These are phyloP conservation scores for Callithrix jacchus DNA, from an alignment of 2,113 vertebrate species.

Conservation along the genomic window DNA sequence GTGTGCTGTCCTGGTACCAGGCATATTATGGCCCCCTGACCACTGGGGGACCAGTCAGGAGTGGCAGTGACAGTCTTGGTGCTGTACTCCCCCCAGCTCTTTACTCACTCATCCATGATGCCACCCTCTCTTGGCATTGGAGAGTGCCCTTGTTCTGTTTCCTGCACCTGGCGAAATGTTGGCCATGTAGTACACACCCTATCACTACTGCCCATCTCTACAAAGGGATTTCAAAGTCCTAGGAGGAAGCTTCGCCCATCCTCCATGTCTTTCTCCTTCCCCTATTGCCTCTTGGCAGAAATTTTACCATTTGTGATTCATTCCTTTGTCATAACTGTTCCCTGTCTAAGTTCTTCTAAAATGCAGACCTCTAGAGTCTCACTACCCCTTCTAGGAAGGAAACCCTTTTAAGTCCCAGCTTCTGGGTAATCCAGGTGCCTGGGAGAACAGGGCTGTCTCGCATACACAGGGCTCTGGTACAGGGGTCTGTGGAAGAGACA, in stretches of 20 bases:
- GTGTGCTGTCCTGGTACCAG: background rate
- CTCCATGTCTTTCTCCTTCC: background rate
- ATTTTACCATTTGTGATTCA: background rate
- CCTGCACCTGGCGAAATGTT: background rate
- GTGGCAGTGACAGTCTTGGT: background rate
- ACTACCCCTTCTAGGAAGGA: background rate
- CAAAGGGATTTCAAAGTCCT: background rate
- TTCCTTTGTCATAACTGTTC: background rate
- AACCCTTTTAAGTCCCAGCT: background rate
- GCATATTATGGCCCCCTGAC: background rate
- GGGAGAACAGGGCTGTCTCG: background rate
- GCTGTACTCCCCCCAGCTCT: background rate
- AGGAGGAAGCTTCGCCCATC: background rate
- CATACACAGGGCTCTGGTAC: background rate
- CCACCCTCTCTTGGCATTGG: background rate
- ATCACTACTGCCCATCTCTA: background rate
- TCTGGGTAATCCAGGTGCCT: background rate
- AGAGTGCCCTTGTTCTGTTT: background rate
- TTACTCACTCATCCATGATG: background rate
- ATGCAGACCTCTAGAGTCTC: background rate
- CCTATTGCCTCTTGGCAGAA: background rate
- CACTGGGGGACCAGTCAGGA: background rate
- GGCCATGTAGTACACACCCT: accelerated
- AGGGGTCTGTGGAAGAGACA: background rate
- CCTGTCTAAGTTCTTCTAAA: background rate